A percentile compares a stretch with the other conserved stretches of the same genome.
phyloP scores from a whole-genome alignment of 1,140 invertebrate genomes.

The Microplitis demolitor region DNA sequence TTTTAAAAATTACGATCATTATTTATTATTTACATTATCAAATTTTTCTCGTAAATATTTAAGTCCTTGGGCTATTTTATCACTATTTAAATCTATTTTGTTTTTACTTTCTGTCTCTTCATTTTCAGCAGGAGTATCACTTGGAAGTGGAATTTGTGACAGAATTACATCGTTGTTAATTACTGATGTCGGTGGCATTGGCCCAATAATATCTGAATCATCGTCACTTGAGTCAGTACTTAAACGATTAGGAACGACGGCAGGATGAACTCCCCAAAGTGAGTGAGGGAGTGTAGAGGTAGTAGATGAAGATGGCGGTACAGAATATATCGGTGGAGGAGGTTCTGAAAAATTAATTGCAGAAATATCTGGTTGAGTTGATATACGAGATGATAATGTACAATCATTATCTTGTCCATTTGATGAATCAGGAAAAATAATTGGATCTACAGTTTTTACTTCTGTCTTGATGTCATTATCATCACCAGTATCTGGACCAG shows the following conservation, averaged over 20 bases:
- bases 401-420: not conserved
- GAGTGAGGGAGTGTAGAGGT: slow-evolving; percentile 3
- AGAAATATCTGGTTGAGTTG: not conserved
- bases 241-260: not conserved
- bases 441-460: not conserved
- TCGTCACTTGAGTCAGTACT: slow-evolving; percentile 20
- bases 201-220: slow-evolving; percentile 41
- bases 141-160: slow-evolving; percentile 23
- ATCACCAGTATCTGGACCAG: not conserved
- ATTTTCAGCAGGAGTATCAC: not conserved
- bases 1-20: not conserved
- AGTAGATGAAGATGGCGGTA: not conserved
- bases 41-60: slow-evolving; percentile 66
- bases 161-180: slow-evolving; percentile 8
- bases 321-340: not conserved
- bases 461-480: not conserved
- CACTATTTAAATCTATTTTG: slow-evolving; percentile 43
- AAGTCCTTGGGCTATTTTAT: slow-evolving; percentile 69
- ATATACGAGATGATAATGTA: no score
- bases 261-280: not conserved
- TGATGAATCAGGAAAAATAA: not conserved
- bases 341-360: slow-evolving; percentile 3
- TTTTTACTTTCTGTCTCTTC: not conserved
- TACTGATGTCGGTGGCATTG: slow-evolving; percentile 32
- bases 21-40: slow-evolving; percentile 54